Percentiles rank a stretch among this genome's conserved stretches.
phyloP scores from a whole-genome alignment of 2,888 invertebrate species.

The Agriopis leucophaearia region DNA sequence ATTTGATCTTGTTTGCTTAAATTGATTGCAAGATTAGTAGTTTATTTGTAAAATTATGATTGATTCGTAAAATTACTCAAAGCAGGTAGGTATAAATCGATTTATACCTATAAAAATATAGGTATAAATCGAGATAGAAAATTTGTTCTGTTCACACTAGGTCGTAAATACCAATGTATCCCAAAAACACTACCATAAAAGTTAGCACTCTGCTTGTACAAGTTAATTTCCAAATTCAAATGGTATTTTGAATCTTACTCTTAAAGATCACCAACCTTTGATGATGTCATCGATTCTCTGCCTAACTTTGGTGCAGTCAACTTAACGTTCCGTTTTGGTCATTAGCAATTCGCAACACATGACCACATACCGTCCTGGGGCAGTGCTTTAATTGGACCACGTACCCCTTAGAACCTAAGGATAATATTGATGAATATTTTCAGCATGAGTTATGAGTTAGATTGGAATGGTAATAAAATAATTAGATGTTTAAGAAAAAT shows the following conservation, averaged over 20 bases:
- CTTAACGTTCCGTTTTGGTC: slow-evolving; percentile 70
- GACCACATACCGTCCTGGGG: slow-evolving; percentile 51
- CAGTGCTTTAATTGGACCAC: slow-evolving; percentile 67
- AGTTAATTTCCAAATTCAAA: background rate
- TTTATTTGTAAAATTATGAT: slow-evolving; percentile 31
- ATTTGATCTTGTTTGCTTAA: slow-evolving; percentile 41
- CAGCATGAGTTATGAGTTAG: slow-evolving; percentile 36
- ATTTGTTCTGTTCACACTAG: background rate
- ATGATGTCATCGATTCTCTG: slow-evolving; percentile 32
- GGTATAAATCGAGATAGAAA: background rate
- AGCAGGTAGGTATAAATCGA: background rate
- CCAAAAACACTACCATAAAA: background rate
- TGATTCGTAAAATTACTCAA: slow-evolving; percentile 22
- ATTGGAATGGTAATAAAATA: slow-evolving; percentile 23
- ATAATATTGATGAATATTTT: slow-evolving; percentile 45
- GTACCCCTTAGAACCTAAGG: slow-evolving; percentile 59
- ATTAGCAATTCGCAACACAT: slow-evolving; percentile 81
- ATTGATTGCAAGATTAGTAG: slow-evolving; percentile 28
- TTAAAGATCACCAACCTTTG: slow-evolving; percentile 20
- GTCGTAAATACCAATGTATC: background rate
- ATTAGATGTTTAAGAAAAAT: background rate
- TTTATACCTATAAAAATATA: background rate
- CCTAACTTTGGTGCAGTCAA: slow-evolving; percentile 45
- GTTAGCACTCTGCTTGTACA: too few relatives aligned
- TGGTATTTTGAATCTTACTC: background rate